Evolutionary conservation across 2,113 vertebrate species (phyloP).

Genomic region (Pionites leucogaster): DNA sequence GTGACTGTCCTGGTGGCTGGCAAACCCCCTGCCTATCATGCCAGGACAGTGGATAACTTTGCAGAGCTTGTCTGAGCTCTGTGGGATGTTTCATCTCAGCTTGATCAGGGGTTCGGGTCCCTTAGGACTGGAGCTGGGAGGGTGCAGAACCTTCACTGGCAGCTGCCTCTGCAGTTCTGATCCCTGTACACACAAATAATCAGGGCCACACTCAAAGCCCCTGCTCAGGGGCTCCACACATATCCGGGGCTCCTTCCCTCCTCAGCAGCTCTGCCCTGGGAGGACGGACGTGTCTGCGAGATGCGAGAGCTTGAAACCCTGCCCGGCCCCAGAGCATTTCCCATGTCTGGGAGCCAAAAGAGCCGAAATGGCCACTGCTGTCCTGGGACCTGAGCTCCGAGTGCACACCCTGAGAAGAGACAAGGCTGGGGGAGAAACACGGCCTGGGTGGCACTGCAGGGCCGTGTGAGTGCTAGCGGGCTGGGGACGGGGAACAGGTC

Average conservation of each 20-base stretch:
- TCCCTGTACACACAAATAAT: background rate
- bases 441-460: fast-evolving
- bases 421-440: background rate
- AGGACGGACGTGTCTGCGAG: background rate
- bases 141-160: background rate
- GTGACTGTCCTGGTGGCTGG: background rate
- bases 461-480: background rate
- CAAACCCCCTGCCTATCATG: background rate
- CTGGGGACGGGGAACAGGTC: background rate
- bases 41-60: background rate
- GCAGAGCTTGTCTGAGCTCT: background rate
- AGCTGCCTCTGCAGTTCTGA: background rate
- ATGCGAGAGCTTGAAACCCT: background rate
- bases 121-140: background rate
- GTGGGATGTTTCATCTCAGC: background rate
- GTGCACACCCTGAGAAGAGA: background rate
- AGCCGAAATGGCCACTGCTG: background rate
- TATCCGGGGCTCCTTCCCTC: background rate
- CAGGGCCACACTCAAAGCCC: background rate
- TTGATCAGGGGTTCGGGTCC: background rate
- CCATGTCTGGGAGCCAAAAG: background rate
- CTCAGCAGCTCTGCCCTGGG: background rate
- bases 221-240: background rate
- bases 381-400: background rate
- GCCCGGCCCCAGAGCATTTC: background rate